phyloP scores from a whole-genome alignment of 37 sponge, comb jelly and placozoan species.

The Agelas oroides region DNA sequence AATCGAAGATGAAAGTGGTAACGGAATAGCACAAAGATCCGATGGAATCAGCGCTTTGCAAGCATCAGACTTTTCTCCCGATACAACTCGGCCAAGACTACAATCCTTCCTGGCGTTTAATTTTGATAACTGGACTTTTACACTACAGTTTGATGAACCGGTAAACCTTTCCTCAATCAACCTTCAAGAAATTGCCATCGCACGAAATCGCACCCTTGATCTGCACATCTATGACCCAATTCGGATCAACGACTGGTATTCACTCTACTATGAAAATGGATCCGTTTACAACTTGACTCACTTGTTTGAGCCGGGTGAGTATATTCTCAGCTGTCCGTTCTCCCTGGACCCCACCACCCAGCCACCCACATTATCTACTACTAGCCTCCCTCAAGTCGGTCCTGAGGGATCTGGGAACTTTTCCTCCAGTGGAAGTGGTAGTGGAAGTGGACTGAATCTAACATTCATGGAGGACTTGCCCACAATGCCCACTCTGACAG shows the following conservation, averaged over 20 bases:
- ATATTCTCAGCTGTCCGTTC: conserved; percentile 49
- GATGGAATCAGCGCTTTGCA: conserved; percentile 57
- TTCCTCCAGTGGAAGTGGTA: conserved; percentile 16
- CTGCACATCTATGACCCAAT: conserved; percentile 56
- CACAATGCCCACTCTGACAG: neutral
- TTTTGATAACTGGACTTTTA: conserved; percentile 73
- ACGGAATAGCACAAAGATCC: conserved; percentile 16
- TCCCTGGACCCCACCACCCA: conserved; percentile 2
- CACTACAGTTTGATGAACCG: conserved; percentile 85
- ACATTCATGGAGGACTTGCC: neutral
- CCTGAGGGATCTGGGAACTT: neutral
- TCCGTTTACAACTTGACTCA: conserved; percentile 58
- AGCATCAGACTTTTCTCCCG: conserved; percentile 50
- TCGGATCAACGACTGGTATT: conserved; percentile 51
- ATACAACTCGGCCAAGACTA: conserved; percentile 71
- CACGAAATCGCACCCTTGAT: conserved; percentile 46
- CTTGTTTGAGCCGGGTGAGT: conserved; percentile 47
- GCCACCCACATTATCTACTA: neutral
- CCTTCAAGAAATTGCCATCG: conserved; percentile 59
- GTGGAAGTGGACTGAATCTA: conserved; percentile 2
- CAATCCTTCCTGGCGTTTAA: conserved; percentile 65
- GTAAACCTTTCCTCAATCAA: conserved; percentile 71
- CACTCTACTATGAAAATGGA: conserved; percentile 60
- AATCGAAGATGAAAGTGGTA: conserved; percentile 68
- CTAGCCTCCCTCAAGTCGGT: neutral